Base-by-base conservation (phyloP, 35 echinoderm and acorn worm species). In the Anneissia japonica region DNA sequence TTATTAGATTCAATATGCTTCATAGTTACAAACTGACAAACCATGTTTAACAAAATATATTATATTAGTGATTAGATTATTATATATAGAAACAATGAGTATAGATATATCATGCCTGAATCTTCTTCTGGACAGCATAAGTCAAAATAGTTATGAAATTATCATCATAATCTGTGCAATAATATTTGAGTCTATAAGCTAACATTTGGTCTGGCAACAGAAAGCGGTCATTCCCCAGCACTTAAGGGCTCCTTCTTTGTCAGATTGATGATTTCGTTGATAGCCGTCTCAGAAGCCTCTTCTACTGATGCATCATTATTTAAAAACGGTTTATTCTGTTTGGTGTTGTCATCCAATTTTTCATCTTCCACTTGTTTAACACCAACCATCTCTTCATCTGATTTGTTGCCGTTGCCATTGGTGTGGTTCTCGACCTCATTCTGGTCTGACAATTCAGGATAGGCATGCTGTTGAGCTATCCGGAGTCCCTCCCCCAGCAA, bases 401-500 rank as follows among this genome's bases (percentile, higher is more conserved):
- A 31, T 17, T 35, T 29, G 23, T 40, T 39, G 0, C 38, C 35
- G 23, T 81, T 81, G 2, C 23, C 9, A 10, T 76, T 76, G 30
- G 16, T 32, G n/a, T 36, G n/a, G 26, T 39, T 39, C 37, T 81
- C 38, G 0, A 10, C 26, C 38, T 30, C 34, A 76, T 32, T 32
- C 74, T 32, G 9, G 23, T 37, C 35, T 30, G n/a, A 26, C 23
- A 81, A 39, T 81, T 81, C 79, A 6, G 32, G 79, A n/a, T 81
- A 81, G 2, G 79, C 37, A 28, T 81, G 79, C 23, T 81, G 79
- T 40, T 93, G 91, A 36, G 91, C 95, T 29, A 97, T 36, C 31
- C 95, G 74, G 1, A 97, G 82, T 0, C 95, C 95, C 46, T 97
- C 95, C 21, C 91, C 88, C 46, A 97, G 88, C 17, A 97, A 45